Conservation (phyloP, 2,797 vertebrate species). For the Sciurus carolinensis region DNA sequence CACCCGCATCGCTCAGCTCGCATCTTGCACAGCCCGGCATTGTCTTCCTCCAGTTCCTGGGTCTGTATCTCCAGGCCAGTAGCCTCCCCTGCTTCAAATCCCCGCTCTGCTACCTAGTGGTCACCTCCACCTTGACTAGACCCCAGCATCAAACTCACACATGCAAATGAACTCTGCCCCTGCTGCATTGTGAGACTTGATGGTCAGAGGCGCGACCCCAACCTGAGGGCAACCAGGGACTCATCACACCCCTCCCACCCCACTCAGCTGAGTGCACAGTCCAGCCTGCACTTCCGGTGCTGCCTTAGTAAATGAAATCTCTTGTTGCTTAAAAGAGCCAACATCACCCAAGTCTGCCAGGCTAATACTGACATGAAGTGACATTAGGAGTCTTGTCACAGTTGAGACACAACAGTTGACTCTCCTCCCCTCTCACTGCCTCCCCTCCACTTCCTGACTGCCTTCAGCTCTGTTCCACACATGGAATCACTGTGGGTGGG, state of each 20-base stretch:
- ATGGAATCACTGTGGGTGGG: not conserved
- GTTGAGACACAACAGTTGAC: not conserved
- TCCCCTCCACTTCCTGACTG: not conserved
- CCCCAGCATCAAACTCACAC: not conserved
- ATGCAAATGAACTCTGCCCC: not conserved
- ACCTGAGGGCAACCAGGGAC: not conserved
- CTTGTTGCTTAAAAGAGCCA: slow-evolving; percentile 39
- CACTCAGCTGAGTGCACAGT: not conserved
- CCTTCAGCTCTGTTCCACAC: not conserved
- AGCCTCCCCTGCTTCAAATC: not conserved
- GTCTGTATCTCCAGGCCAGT: not conserved
- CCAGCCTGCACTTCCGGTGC: not conserved
- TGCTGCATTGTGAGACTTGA: not conserved
- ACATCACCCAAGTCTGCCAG: not conserved
- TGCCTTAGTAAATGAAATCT: slow-evolving; percentile 21
- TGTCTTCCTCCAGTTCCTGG: not conserved
- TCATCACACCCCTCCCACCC: accelerated
- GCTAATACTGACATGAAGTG: not conserved
- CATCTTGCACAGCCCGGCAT: not conserved
- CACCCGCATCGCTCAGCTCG: not conserved
- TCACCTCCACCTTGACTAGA: not conserved
- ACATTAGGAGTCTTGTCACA: slow-evolving; percentile 48
- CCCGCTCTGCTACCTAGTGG: not conserved
- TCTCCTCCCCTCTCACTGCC: not conserved
- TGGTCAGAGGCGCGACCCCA: not conserved